Base-by-base conservation (phyloP, 2,888 invertebrate species). In the Caenorhabditis auriculariae region DNA sequence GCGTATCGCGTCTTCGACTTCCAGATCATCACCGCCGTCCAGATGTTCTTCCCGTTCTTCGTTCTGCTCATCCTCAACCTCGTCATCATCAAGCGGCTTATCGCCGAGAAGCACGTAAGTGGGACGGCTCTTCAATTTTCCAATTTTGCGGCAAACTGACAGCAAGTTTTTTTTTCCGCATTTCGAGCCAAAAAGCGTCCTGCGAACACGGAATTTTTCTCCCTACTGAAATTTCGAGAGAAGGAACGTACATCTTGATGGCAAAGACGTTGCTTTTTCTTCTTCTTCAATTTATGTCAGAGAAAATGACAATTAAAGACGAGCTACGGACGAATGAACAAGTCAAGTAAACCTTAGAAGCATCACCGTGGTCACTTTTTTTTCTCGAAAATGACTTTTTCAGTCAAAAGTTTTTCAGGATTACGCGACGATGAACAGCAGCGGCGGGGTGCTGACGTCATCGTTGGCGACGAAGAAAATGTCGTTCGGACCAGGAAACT, bases 41-140 rank as follows among this genome's bases (percentile, higher is more conserved):
- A 73, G 58, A 73, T 66, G 60, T 61, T 68, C 32, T 61, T 73
- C 38, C 73, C 73, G n/a, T 73, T 73, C 44, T 46, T 69, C 19
- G 57, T 73, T 4, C 60, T 73, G 21, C 54, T 71, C n/a, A 46
- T 69, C 37, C 54, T 73, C 23, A 73, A 73, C 42, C 42, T 66
- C 1, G 63, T 70, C 32, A 73, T 73, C 47, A 60, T 73, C 47
- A 57, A 66, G 29, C 43, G 70, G 51, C 46, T 73, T 52, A 53
- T 65, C n/a, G 69, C 62, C 7, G 73, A 73, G 51, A 73, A 73
- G 54, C 48, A 57, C 26, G 66, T 71, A 43, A 62, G 67, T 49
- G 72, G 61, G 28, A 48, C 45, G 32, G n/a, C 19, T n/a, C 24
- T 27, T 9, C 24, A n/a, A n/a, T n/a, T n/a, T n/a, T n/a, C n/a